Conservation (phyloP, 1,140 invertebrate genomes). For the Periplaneta americana region DNA sequence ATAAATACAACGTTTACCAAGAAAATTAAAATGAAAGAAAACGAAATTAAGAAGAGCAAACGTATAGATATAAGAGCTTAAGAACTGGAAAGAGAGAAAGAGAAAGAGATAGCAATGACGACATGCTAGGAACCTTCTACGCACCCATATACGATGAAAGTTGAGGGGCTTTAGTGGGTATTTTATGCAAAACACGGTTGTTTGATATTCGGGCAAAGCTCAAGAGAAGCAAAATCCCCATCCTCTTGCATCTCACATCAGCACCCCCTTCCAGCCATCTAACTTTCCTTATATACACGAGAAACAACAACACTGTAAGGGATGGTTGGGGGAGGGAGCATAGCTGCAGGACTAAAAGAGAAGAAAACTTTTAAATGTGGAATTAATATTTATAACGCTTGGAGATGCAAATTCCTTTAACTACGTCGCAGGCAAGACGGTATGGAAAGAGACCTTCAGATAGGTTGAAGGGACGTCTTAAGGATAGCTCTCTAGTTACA, state of each 20-base stretch:
- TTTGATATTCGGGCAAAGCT: constrained; percentile 3
- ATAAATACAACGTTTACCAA: no score
- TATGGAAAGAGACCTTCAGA: neutral
- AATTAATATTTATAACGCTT: constrained; percentile 10
- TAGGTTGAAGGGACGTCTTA: neutral
- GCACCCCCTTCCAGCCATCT: neutral
- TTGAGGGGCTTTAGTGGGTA: constrained; percentile 6
- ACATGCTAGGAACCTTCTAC: neutral
- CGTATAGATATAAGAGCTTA: neutral
- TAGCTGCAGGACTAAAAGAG: neutral
- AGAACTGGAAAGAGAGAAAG: neutral
- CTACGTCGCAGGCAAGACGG: neutral
- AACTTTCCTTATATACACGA: neutral
- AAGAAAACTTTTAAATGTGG: constrained; percentile 9
- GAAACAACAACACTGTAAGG: neutral
- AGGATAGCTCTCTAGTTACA: neutral
- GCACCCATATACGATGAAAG: neutral
- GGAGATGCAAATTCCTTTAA: neutral
- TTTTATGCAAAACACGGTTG: constrained; percentile 11
- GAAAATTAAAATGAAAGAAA: neutral
- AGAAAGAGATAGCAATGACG: neutral
- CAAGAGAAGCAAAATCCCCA: neutral
- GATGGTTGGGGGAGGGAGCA: neutral
- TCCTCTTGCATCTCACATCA: neutral
- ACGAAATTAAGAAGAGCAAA: neutral